Evolutionary conservation across 2,797 vertebrate genomes (phyloP), one percentile per base, ranked within the genome.

Genomic region (Ptychadena robeensis): DNA sequence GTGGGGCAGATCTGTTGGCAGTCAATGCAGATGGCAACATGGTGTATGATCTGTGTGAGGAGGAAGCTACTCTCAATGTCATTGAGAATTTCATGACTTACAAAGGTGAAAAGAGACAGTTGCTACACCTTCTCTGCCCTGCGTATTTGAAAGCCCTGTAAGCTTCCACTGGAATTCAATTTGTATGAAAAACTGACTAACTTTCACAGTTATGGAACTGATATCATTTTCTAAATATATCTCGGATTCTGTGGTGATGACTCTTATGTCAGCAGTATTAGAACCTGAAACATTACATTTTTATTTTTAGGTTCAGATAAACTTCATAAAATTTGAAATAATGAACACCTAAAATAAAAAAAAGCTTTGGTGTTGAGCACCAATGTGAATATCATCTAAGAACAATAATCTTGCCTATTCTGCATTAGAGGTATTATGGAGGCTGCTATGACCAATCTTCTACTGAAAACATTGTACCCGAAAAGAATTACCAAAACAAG

Each of bases 11-110:
- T 89, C 87, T 99, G 82, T 86, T 99, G 80, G 97, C 96, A 0
- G 96, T 99, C 61, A 99, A 99, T 89, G 97, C 97, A 0, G 98
- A 99, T 63, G 98, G 97, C 81, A 98, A 99, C 91, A 99, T 99
- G 98, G 97, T 97, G 0, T 99, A 99, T 11, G 98, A 99, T 88
- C 96, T 99, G 86, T 99, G 97, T 80, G 98, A 99, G 87, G 97
- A 99, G 32, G 97, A 98, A 87, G 95, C 96, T 11, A 98, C 98
- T 11, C 94, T 99, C 88, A 97, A 98, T 91, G 96, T 98, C 90
- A 99, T 99, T 15, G 98, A 99, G 92, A 97, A 94, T 0, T 97
- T 97, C 78, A 99, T 99, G 97, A 97, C 97, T 18, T 98, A 98
- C 89, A 95, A 96, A 93, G 98, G 97, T 98, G 86, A 93, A 90